phyloP scores from a whole-genome alignment of 2,113 vertebrate genomes.

The Chascanopsetta lugubris region DNA sequence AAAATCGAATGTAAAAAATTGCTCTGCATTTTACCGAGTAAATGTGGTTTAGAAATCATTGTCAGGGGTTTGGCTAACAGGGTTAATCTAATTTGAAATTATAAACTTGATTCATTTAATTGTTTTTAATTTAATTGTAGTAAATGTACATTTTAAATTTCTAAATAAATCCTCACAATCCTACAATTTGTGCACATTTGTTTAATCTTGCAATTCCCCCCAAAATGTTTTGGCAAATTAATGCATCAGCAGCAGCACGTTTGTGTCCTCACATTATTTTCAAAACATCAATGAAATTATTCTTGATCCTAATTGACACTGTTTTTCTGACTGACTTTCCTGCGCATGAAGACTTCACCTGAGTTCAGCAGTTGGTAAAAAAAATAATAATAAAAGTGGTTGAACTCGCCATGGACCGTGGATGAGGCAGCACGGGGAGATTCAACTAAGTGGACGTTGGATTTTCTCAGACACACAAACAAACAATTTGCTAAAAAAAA shows the following conservation, averaged over 20 bases:
- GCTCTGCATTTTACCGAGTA: no score
- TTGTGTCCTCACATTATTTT: not conserved
- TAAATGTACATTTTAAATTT: not conserved
- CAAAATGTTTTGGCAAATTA: not conserved
- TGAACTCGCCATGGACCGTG: slow-evolving; percentile 16
- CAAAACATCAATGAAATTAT: not conserved
- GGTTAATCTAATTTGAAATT: not conserved
- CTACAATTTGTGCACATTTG: not conserved
- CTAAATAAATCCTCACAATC: not conserved
- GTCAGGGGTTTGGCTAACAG: no score
- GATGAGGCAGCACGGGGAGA: not conserved
- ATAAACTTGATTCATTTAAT: not conserved
- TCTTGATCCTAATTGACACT: no score
- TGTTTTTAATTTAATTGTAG: not conserved
- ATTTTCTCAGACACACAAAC: slow-evolving; percentile 39
- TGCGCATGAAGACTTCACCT: not conserved
- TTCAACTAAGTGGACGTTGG: not conserved
- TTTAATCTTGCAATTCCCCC: not conserved
- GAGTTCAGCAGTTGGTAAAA: not conserved
- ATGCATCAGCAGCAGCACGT: slow-evolving; percentile 1
- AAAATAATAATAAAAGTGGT: slow-evolving; percentile 16
- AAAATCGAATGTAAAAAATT: no score
- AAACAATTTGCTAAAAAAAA: slow-evolving; percentile 12
- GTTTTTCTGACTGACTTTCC: no score
- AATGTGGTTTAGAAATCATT: no score